A percentile compares a stretch with the other conserved stretches of the same genome.
These are phyloP conservation scores for Eretmochelys imbricata DNA, from an alignment of 2,113 vertebrate species.

Conservation along the genomic window DNA sequence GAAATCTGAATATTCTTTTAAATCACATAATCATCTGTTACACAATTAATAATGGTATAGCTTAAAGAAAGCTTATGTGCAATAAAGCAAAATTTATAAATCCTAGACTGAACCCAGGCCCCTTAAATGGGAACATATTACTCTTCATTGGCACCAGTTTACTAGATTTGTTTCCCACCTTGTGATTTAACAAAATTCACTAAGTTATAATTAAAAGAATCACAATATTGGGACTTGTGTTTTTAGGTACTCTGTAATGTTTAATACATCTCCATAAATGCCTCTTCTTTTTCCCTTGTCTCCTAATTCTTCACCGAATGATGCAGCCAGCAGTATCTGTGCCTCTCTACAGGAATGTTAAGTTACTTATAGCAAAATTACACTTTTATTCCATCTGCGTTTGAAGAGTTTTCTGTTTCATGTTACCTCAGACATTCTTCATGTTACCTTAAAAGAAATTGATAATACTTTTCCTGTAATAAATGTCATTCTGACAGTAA, in stretches of 20 bases:
- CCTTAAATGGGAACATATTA: background rate
- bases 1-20: background rate
- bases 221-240: background rate
- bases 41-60: constrained; percentile 22
- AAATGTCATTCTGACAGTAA: constrained; percentile 80
- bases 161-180: constrained; percentile 17
- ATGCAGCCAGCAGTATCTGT: background rate
- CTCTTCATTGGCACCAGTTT: background rate
- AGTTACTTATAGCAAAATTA: background rate
- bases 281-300: background rate
- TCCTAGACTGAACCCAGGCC: background rate
- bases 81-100: background rate
- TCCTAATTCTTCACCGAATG: background rate
- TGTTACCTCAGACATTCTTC: constrained; percentile 58
- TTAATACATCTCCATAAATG: background rate
- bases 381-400: constrained; percentile 5
- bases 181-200: background rate
- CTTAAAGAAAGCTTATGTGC: constrained; percentile 41
- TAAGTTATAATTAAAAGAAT: background rate
- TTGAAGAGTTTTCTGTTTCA: constrained; percentile 64
- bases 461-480: constrained; percentile 77
- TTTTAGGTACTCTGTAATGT: background rate
- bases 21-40: constrained; percentile 2
- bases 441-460: constrained; percentile 70
- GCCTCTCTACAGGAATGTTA: background rate